These are phyloP conservation scores for Brachycybe producta DNA, from an alignment of 2,888 invertebrate genomes.

Conservation along the genomic window DNA sequence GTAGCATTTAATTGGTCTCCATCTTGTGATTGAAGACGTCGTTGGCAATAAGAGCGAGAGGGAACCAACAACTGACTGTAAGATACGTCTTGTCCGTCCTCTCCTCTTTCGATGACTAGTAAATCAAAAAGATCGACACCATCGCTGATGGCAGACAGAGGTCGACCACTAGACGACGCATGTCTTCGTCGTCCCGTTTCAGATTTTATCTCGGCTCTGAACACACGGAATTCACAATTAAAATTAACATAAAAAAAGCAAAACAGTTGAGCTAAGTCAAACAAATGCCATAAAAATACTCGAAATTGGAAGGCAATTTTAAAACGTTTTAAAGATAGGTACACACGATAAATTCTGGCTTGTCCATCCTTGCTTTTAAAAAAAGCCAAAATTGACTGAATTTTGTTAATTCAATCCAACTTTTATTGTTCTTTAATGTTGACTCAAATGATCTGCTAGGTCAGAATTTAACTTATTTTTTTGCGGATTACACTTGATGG, in stretches of 20 bases:
- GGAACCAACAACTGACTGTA: conserved; percentile 73
- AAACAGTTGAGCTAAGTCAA: conserved; percentile 12
- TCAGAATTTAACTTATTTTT: too few species aligned
- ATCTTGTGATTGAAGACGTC: conserved; percentile 4
- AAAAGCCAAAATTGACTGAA: too few species aligned
- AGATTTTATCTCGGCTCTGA: conserved; percentile 15
- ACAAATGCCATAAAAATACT: conserved; percentile 5
- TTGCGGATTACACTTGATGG: too few species aligned
- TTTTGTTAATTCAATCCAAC: too few species aligned
- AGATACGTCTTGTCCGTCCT: conserved; percentile 82
- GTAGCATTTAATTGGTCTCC: conserved; percentile 2
- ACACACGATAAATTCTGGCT: too few species aligned
- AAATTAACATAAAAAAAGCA: conserved; percentile 13
- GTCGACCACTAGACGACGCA: conserved; percentile 67
- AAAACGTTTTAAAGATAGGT: too few species aligned
- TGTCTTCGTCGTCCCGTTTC: conserved; percentile 50
- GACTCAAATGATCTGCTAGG: too few species aligned
- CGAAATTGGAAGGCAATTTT: background rate
- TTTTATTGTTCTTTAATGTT: too few species aligned
- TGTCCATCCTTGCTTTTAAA: too few species aligned
- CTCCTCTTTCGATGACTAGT: conserved; percentile 56
- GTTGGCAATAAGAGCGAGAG: conserved; percentile 43
- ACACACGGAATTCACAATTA: conserved; percentile 1
- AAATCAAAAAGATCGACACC: conserved; percentile 71
- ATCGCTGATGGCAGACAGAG: conserved; percentile 70